Conservation (phyloP, 2,888 invertebrate species). For the Tipula vernalis region DNA sequence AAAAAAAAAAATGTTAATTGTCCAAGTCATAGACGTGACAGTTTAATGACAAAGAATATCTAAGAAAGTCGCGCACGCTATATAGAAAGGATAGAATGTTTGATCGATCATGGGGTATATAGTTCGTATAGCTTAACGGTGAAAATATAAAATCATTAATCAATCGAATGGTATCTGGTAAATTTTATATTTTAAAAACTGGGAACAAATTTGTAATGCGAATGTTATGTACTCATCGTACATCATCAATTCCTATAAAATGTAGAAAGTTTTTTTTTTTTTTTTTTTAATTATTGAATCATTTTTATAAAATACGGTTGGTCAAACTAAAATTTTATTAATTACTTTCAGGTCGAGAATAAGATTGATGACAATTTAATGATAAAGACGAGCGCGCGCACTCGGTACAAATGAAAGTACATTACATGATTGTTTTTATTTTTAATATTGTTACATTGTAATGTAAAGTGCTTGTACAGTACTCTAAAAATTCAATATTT, state of each 20-base stretch:
- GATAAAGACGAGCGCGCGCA: neutral
- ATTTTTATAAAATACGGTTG: neutral
- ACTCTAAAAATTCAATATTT: neutral
- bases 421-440: neutral
- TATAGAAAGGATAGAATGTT: neutral
- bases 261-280: neutral
- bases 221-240: neutral
- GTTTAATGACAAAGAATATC: neutral
- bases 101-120: neutral
- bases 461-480: neutral
- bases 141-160: neutral
- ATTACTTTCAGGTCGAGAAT: neutral
- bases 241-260: too few species aligned
- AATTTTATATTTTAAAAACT: too few species aligned
- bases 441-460: neutral
- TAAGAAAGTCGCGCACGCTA: neutral
- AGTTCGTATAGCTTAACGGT: neutral
- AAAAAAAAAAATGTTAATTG: neutral
- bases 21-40: neutral
- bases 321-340: neutral
- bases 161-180: neutral
- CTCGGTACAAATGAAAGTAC: neutral
- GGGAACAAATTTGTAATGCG: too few species aligned
- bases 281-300: neutral
- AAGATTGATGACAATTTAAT: neutral